Evolutionary conservation across 1,140 invertebrate genomes (phyloP), one percentile per base, ranked within the genome.

Genomic region (Ladona fulva): DNA sequence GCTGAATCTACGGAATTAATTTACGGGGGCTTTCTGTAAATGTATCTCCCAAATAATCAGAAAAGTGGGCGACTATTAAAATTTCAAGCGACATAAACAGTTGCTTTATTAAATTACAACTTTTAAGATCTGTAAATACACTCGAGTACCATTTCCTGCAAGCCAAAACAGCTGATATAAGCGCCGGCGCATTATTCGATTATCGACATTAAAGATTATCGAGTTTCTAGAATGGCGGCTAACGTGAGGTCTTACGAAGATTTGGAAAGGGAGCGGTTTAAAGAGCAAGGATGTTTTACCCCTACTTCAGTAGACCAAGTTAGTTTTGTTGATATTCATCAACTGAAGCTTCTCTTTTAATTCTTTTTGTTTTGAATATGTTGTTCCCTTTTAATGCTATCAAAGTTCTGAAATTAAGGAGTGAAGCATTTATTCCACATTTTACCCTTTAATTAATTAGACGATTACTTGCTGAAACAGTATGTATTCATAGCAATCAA

Each of bases 241-340:
- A 66, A 66, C 52, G 52, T 66, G 14, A 66, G 52, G 52, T 16
- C 52, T 66, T 66, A 66, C 52, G 52, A 66, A 66, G 52, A 66
- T 3, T 22, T 66, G 5, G 52, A 66, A 66, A 66, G 52, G 52
- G 52, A 66, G n/a, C 52, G 52, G 52, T 66, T 66, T 66, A 66
- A 66, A 66, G 52, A 66, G n/a, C 52, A 66, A 66, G 52, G 52
- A 22, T 66, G 52, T 66, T 66, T 66, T 66, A 85, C 85, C 52
- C 44, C 77, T n/a, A 82, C 85, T n/a, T 85, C 84, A 52, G 73
- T 80, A 75, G 84, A 86, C 76, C 86, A 86, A 81, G 83, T 85
- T 77, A 79, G 8, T 77, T 77, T 42, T 29, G 14, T 73, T 6
- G 1, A 73, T 22, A 22, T 12, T 66, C 3, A 42, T n/a, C 8